Evolutionary conservation across 2,113 vertebrate genomes (phyloP), one percentile per base, ranked within the genome.

Genomic region (Jacana jacana): DNA sequence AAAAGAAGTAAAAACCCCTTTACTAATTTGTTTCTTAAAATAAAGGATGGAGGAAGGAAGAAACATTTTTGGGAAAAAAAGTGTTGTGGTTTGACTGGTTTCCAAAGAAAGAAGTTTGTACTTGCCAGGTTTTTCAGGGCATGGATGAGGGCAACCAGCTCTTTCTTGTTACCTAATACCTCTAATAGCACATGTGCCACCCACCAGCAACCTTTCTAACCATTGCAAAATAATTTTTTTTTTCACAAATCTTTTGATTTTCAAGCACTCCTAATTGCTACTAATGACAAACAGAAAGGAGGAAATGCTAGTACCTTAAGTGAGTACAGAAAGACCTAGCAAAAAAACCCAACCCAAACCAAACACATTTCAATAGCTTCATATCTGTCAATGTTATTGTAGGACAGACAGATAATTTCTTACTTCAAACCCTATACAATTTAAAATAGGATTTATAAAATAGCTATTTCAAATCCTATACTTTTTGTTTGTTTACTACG

Each of bases 71-170:
- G 4, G 5, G 20, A 23, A 13, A 51, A 48, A 54, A 58, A 13
- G 0, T 20, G 5, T 39, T 69, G 4, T 14, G 4, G 6, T 51
- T 84, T 81, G 7, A 12, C 11, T 66, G 35, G 2, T 35, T 88
- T 60, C 23, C 48, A 33, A 11, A 8, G 9, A 63, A 81, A 79
- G 1, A 79, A 28, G 1, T 63, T 48, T 58, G 3, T 23, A 20
- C 6, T 46, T 87, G 5, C 1, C 6, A 19, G 6, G 11, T 70
- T 0, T 25, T 66, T 17, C 7, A 61, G 11, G 11, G 3, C 4
- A 48, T 0, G 6, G 3, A 2, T 19, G 8, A 49, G 25, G 27
- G 9, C 13, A 93, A 51, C 13, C 4, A 81, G 5, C 10, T 79
- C 11, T 15, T 86, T 22, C 14, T 48, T 39, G 5, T 35, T 52